phyloP scores from a whole-genome alignment of 2,888 invertebrate species.

The Didymodactylos carnosus region DNA sequence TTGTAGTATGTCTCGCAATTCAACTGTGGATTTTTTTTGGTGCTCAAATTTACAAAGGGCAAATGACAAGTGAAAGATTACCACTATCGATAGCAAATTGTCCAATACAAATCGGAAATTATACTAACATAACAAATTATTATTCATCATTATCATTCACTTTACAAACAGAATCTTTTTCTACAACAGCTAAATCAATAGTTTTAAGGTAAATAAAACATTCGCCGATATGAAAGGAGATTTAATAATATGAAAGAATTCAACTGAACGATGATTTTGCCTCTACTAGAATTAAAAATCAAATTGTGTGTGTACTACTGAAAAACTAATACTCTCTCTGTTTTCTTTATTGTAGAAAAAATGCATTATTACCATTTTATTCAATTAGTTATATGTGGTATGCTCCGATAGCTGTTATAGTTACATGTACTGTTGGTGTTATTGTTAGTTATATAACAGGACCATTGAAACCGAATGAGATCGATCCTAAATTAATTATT shows the following conservation, averaged over 20 bases:
- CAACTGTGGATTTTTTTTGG: slow-evolving; percentile 3
- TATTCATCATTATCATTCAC: too few species aligned
- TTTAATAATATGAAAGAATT: too few species aligned
- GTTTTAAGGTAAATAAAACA: too few species aligned
- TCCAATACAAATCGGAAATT: background rate
- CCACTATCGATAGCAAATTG: background rate
- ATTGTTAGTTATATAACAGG: slow-evolving; percentile 16
- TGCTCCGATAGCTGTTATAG: slow-evolving; percentile 19
- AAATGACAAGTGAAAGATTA: background rate
- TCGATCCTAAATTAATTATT: background rate
- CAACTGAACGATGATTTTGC: too few species aligned
- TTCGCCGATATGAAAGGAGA: too few species aligned
- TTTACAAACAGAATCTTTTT: too few species aligned
- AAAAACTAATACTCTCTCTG: background rate
- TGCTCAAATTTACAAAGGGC: background rate
- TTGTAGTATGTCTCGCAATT: slow-evolving; percentile 1
- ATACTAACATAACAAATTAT: too few species aligned
- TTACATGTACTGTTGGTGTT: slow-evolving; percentile 18
- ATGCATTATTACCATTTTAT: slow-evolving; percentile 17
- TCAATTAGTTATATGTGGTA: slow-evolving; percentile 23
- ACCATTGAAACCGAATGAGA: background rate
- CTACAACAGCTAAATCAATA: too few species aligned
- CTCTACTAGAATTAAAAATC: too few species aligned
- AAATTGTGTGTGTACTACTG: background rate
- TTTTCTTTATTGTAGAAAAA: background rate